Percentiles rank a stretch among this genome's conserved stretches.
Conservation (phyloP, 2,113 vertebrate genomes). For the Corythornis madagascariensis region DNA sequence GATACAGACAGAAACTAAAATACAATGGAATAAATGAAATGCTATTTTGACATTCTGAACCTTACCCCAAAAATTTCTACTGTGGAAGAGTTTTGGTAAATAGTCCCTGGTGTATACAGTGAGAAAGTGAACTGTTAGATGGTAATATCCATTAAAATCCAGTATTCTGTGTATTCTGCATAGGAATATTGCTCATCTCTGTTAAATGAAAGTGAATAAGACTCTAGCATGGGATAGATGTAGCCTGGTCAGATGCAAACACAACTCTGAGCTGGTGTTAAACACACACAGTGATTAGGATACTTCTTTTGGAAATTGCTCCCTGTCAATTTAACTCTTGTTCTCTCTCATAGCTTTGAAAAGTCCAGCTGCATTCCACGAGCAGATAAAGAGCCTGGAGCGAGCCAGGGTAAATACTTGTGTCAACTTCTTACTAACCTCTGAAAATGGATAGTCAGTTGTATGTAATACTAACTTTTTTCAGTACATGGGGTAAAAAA, state of each 20-base stretch:
- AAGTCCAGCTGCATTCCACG: constrained; percentile 93
- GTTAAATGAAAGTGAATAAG: not conserved
- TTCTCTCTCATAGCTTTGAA: constrained; percentile 86
- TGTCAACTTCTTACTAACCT: constrained; percentile 7
- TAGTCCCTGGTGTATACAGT: not conserved
- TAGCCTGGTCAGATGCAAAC: not conserved
- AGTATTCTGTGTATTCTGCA: not conserved
- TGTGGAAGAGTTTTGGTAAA: not conserved
- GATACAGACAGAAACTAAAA: not conserved
- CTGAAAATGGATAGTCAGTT: not conserved
- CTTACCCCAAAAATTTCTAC: not conserved
- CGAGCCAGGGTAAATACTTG: constrained; percentile 88
- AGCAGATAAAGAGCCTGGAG: constrained; percentile 95
- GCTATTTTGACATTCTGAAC: not conserved
- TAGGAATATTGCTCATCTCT: not conserved
- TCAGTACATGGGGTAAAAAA: not conserved
- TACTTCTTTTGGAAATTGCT: not conserved
- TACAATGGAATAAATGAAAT: not conserved
- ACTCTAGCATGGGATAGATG: not conserved
- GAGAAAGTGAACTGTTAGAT: not conserved
- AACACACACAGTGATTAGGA: not conserved
- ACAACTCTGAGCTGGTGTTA: not conserved
- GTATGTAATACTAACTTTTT: not conserved
- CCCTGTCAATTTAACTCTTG: constrained; percentile 47
- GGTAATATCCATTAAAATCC: not conserved